Evolutionary conservation across 2,113 vertebrate species (phyloP), one percentile per base, ranked within the genome.

Genomic region (rabbit (Oryctolagus cuniculus)): DNA sequence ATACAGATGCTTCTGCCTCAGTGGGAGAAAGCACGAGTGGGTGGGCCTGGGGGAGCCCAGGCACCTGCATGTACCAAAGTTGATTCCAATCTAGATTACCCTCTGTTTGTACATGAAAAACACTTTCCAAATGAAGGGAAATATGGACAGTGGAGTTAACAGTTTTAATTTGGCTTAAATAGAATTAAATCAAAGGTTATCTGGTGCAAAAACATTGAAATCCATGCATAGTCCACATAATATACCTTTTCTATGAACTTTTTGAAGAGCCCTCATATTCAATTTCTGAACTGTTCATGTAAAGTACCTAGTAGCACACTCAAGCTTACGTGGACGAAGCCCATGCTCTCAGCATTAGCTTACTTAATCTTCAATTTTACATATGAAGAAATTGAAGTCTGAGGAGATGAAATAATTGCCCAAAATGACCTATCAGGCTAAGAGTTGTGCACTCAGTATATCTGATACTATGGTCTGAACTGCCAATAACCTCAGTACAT

Each of bases 301-400:
- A 25, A 25, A 81, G n/a, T 31, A 69, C 3, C 49, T 5, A 61
- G 22, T 27, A 78, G 6, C 36, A 73, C 10, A 64, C 15, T 49
- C 66, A 72, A 78, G 61, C 25, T 83, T 73, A 69, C 9, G 3
- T 0, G 7, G 4, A 51, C 38, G 81, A 12, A 85, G 36, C 77
- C 55, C 24, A 27, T 2, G 4, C 51, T 29, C 6, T 51, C 2
- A 24, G 2, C 24, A 31, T 29, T 69, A 36, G 16, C 38, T 81
- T 15, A 38, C 63, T 44, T 34, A 77, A 77, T 83, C 34, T 29
- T 61, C 79, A 38, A 84, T 75, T 93, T 87, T 73, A 61, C n/a
- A 78, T 66, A 70, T 75, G 31, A 88, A 63, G 34, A 90, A 92
- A 79, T 22, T 92, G 70, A 80, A 38, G 21, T 25, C 91, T 69